Percentiles rank a stretch among this genome's conserved stretches.
Conservation (phyloP, 1,140 invertebrate species). For the Heliothis subflexa region DNA sequence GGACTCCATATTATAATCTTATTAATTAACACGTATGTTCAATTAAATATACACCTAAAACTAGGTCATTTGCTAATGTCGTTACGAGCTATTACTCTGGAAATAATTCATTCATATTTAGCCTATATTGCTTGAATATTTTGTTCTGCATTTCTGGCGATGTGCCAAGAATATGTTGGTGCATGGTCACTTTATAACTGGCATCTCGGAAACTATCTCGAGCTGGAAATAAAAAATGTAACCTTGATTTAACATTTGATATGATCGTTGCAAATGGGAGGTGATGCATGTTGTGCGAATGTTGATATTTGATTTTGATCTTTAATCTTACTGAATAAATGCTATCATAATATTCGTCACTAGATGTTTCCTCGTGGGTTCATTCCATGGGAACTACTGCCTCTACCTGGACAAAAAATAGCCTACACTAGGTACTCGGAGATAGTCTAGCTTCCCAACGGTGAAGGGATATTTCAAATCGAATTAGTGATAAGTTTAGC, state of each 20-base stretch:
- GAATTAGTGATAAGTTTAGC: no score
- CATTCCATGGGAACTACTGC: no score
- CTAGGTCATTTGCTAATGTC: constrained; percentile 41
- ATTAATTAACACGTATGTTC: neutral
- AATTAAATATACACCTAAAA: constrained; percentile 40
- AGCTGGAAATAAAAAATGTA: constrained; percentile 46
- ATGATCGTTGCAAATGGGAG: neutral
- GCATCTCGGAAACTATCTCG: constrained; percentile 51
- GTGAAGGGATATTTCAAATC: no score
- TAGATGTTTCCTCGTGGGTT: no score
- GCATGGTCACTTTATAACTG: constrained; percentile 64
- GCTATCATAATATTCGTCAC: neutral
- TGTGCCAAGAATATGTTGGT: constrained; percentile 54
- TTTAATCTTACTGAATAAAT: neutral
- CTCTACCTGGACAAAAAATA: no score
- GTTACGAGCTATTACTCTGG: constrained; percentile 36
- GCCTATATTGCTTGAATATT: constrained; percentile 48
- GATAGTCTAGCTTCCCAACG: no score
- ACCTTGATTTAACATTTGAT: constrained; percentile 40
- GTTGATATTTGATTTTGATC: neutral
- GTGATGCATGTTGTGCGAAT: constrained; percentile 1
- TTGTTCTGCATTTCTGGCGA: constrained; percentile 57
- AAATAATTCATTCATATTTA: constrained; percentile 49
- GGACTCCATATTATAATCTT: neutral
- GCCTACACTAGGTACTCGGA: no score